Evolutionary conservation across 2,888 invertebrate species (phyloP), one percentile per base, ranked within the genome.

Genomic region (Chloromyia formosa): DNA sequence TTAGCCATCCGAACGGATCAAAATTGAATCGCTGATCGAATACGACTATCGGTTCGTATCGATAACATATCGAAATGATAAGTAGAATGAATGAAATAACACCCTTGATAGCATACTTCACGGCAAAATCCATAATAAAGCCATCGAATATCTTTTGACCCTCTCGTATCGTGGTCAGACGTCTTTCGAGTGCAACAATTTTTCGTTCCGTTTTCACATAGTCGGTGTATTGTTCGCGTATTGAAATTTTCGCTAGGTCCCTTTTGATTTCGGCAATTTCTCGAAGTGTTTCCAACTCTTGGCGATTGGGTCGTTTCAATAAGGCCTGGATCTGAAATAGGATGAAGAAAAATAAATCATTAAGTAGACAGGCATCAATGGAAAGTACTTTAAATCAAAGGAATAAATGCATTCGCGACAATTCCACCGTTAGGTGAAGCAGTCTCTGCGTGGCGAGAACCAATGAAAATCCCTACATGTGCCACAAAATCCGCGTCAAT

Each of bases 1-100:
- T 83, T 4, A 88, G 75, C 3, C 82, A 82, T n/a, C 82, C 82
- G 75, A 88, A 84, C 2, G 88, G 88, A 58, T 80, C 81, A 75
- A 88, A 81, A 80, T 86, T 84, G 73, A 86, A 84, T 12, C 81
- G 80, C 14, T 85, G 81, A n/a, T 83, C 83, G 27, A 88, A 83
- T 45, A 85, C 79, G 74, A 88, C 82, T 5, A 88, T 84, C 0
- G 88, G 87, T 1, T 83, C 84, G 20, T 83, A 80, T 40, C 88
- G 83, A 80, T 86, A 86, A 49, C 83, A 82, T 22, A 88, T 78
- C 16, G 86, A 84, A 18, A 87, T 80, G 5, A 60, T 10, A 20
- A 73, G 40, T 0, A 82, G 73, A 1, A 87, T 61, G 2, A 88
- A 79, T 1, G 83, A 62, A 1, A 86, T 10, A 0, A 87, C 1